A percentile compares a stretch with the other conserved stretches of the same genome.
These are phyloP conservation scores for Microtus montanus DNA, from an alignment of 2,113 vertebrate species.

Conservation along the genomic window DNA sequence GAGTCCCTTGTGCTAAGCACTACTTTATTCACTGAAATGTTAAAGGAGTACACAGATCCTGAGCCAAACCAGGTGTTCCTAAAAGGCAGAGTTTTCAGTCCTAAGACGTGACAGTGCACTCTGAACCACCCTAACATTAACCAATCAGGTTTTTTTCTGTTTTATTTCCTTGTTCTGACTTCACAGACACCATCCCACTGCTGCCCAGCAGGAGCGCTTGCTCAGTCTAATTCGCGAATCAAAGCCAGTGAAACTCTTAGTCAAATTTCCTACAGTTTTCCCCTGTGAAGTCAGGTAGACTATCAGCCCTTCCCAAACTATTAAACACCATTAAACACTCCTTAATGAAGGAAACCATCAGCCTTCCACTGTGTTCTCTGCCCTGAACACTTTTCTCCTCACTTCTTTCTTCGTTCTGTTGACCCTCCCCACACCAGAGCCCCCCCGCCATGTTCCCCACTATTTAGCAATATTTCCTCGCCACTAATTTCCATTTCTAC, in stretches of 20 bases:
- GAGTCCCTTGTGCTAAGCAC: background rate
- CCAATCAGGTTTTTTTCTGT: background rate
- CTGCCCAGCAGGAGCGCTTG: background rate
- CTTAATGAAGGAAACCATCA: background rate
- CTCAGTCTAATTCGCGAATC: background rate
- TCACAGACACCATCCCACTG: background rate
- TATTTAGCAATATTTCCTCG: background rate
- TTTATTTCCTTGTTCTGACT: background rate
- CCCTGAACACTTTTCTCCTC: background rate
- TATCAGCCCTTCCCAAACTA: background rate
- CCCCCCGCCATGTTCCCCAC: background rate
- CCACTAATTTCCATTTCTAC: background rate
- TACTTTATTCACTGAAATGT: background rate
- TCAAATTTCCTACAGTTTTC: background rate
- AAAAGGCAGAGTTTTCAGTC: background rate
- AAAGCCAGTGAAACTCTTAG: background rate
- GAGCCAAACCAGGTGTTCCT: background rate
- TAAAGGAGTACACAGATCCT: background rate
- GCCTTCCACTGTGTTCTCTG: background rate
- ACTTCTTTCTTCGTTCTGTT: background rate
- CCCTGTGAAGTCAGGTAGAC: background rate
- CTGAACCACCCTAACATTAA: background rate
- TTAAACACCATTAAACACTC: constrained; percentile 1
- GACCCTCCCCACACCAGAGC: background rate
- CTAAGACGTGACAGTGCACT: background rate